These are phyloP conservation scores for Bombus consobrinus DNA, from an alignment of 1,140 invertebrate species.

Conservation along the genomic window DNA sequence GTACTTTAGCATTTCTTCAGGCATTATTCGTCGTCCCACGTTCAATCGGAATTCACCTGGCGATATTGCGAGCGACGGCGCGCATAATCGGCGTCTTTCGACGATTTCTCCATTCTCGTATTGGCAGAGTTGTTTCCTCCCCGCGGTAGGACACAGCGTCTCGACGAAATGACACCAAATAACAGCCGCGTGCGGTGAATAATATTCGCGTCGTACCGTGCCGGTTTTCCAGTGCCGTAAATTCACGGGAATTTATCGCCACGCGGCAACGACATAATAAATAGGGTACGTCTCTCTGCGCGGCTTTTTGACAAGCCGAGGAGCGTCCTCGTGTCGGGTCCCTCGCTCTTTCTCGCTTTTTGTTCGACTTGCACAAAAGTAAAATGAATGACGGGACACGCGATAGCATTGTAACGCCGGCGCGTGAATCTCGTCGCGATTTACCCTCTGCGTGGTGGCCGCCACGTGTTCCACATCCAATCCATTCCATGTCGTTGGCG, in stretches of 20 bases:
- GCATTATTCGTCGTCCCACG: conserved; percentile 13
- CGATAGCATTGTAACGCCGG: conserved; percentile 29
- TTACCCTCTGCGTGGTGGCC: not conserved
- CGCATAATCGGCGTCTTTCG: conserved; percentile 37
- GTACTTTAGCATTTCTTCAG: too few relatives aligned
- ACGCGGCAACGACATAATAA: conserved; percentile 60
- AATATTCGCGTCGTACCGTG: conserved; percentile 52
- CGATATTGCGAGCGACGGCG: conserved; percentile 5
- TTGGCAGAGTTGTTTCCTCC: not conserved
- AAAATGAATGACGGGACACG: conserved; percentile 41
- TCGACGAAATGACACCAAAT: conserved; percentile 53
- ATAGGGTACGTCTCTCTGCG: conserved; percentile 38
- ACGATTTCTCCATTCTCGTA: conserved; percentile 49
- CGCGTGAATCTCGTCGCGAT: not conserved
- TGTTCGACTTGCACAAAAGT: conserved; percentile 34
- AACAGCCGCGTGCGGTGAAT: conserved; percentile 65
- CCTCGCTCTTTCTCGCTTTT: conserved; percentile 32
- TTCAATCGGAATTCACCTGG: conserved; percentile 26
- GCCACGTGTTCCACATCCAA: conserved; percentile 3
- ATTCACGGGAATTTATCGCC: conserved; percentile 64
- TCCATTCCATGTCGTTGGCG: not conserved
- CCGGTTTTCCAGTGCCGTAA: conserved; percentile 54
- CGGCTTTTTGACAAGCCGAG: conserved; percentile 59
- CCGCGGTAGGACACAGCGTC: not conserved
- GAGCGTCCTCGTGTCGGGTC: conserved; percentile 24